phyloP scores from a whole-genome alignment of 2,113 vertebrate species.

The Oophaga pumilio region DNA sequence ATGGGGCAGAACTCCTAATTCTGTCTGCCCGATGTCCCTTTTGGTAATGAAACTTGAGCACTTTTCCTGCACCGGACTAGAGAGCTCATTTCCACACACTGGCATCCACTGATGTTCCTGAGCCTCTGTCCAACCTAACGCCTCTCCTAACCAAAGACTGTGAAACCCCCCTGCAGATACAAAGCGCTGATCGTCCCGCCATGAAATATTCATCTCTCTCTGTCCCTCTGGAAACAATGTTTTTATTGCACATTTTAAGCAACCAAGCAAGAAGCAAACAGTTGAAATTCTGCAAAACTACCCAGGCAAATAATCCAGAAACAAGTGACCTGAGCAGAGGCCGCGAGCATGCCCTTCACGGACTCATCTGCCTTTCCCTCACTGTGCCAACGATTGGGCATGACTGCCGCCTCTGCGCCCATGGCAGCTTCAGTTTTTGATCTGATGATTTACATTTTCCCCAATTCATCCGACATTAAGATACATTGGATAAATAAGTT shows the following conservation, averaged over 20 bases:
- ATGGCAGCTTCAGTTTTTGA: neutral
- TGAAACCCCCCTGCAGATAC: neutral
- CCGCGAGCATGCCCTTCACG: neutral
- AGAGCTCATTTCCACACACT: neutral
- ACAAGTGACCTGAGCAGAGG: neutral
- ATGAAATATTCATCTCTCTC: constrained; percentile 25
- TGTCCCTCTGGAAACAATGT: constrained; percentile 2
- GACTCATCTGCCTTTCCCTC: neutral
- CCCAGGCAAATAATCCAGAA: neutral
- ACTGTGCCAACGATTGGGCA: neutral
- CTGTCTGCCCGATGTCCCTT: too few species aligned
- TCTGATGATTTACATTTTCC: neutral
- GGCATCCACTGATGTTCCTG: neutral
- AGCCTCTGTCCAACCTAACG: neutral
- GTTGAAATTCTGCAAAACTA: neutral
- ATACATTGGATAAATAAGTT: neutral
- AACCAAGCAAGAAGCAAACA: constrained; percentile 22
- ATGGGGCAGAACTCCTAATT: constrained; percentile 1
- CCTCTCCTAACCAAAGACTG: neutral
- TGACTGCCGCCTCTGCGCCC: neutral
- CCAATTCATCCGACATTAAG: neutral
- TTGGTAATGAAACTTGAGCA: neutral
- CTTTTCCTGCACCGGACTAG: neutral
- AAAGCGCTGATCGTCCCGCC: neutral
- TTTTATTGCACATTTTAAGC: constrained; percentile 16